phyloP scores from a whole-genome alignment of 2,113 vertebrate genomes.

The Himantopus leucocephalus region DNA sequence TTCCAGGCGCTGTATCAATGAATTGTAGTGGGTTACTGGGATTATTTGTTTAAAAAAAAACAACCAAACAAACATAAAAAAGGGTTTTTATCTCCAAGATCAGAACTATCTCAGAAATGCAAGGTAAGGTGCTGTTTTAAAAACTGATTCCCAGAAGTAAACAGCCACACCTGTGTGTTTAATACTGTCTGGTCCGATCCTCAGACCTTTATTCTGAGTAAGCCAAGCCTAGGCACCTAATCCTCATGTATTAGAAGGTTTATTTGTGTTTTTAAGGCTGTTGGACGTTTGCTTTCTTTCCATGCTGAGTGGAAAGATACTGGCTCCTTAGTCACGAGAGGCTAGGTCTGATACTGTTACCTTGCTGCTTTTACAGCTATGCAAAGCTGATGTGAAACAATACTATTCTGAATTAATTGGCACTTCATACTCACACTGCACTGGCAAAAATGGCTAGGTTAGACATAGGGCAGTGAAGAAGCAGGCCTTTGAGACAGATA shows the following conservation, averaged over 20 bases:
- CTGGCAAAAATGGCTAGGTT: neutral
- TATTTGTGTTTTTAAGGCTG: neutral
- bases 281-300: neutral
- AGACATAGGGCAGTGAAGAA: neutral
- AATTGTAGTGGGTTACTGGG: neutral
- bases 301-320: neutral
- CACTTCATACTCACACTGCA: neutral
- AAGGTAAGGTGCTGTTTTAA: neutral
- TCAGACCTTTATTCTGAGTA: neutral
- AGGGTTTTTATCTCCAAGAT: neutral
- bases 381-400: neutral
- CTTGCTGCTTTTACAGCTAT: neutral
- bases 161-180: neutral
- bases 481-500: neutral
- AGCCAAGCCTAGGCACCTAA: neutral
- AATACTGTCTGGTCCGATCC: neutral
- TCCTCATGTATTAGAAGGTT: neutral
- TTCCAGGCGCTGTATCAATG: neutral
- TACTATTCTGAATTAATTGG: neutral
- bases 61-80: neutral
- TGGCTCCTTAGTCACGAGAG: neutral
- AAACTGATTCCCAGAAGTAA: neutral
- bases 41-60: neutral
- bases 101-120: neutral
- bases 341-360: neutral